Evolutionary conservation across 2,888 invertebrate species (phyloP), one percentile per base, ranked within the genome.

Genomic region (Leptura quadrifasciata): DNA sequence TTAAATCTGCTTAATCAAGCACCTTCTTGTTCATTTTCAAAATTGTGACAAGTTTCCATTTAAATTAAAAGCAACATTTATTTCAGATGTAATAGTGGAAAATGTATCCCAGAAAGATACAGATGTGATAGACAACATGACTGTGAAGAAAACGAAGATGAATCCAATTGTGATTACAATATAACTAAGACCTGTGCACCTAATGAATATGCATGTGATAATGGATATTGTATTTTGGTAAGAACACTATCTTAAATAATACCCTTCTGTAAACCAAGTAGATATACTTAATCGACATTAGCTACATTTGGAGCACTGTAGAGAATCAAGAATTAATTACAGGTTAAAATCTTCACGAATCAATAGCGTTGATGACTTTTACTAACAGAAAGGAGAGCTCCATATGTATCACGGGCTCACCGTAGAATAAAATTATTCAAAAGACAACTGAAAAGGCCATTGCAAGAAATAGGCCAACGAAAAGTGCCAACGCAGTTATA

Each of bases 71-170:
- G 2, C 4, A 4, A n/a, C n/a, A n/a, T 72, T 57, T 77, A 70
- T 83, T 84, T 27, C 82, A 94, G 94, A 86, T 95, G 95, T 84
- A 91, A 90, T 73, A 94, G 93, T 83, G 95, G 95, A 1, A 94
- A 94, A 81, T 96, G 96, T 85, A 95, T 96, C 54, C 94, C 94
- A 2, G 93, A 93, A 77, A 92, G 93, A 10, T 95, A 94, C 93
- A 92, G 93, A 74, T 96, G 96, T 87, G 96, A 96, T 85, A 93
- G 93, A 65, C 94, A 95, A 85, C 91, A 93, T 68, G 96, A 96
- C 86, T 96, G 96, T 85, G 93, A 93, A 68, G 93, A 93, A 20
- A 95, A 94, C 1, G 95, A 95, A 82, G 96, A 96, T 85, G 95
- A 96, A 86, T 90, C 92, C 10, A 92, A 93, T 82, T 96, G 95